A percentile compares a stretch with the other conserved stretches of the same genome.
Conservation (phyloP, 2,797 vertebrate genomes). For the Ctenosaura bakeri region DNA sequence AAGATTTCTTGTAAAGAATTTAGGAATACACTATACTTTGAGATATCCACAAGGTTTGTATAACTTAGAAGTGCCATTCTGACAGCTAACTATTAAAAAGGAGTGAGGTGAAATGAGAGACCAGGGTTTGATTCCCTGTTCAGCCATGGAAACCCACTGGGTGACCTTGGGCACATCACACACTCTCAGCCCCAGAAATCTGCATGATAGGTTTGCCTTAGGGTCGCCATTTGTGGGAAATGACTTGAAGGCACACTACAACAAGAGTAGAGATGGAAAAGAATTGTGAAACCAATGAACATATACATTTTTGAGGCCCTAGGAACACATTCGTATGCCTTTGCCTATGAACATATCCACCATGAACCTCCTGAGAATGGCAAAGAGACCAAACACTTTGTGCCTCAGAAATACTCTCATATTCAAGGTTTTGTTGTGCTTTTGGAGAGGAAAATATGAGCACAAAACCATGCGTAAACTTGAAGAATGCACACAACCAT, state of each 20-base stretch:
- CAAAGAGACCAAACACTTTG: not conserved
- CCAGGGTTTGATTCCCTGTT: no score
- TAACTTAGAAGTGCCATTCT: not conserved
- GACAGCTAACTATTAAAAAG: not conserved
- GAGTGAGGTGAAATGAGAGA: no score
- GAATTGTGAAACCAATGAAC: not conserved
- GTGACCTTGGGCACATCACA: no score
- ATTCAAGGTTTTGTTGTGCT: not conserved
- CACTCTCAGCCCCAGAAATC: no score
- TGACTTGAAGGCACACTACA: no score
- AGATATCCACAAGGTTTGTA: not conserved
- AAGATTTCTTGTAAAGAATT: not conserved
- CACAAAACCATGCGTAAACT: not conserved
- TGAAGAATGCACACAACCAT: not conserved
- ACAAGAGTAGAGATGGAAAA: not conserved
- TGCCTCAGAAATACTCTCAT: not conserved
- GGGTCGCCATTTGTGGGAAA: no score
- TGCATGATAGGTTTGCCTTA: no score
- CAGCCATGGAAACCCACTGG: no score
- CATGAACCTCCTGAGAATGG: not conserved
- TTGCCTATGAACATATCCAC: not conserved
- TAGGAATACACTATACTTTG: not conserved
- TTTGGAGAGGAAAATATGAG: not conserved
- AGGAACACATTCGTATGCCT: not conserved
- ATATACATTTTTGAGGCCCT: not conserved